Percentiles rank a stretch among this genome's conserved stretches.
These are phyloP conservation scores for Diadema setosum DNA, from an alignment of 35 echinoderm and acorn worm genomes.

Conservation along the genomic window DNA sequence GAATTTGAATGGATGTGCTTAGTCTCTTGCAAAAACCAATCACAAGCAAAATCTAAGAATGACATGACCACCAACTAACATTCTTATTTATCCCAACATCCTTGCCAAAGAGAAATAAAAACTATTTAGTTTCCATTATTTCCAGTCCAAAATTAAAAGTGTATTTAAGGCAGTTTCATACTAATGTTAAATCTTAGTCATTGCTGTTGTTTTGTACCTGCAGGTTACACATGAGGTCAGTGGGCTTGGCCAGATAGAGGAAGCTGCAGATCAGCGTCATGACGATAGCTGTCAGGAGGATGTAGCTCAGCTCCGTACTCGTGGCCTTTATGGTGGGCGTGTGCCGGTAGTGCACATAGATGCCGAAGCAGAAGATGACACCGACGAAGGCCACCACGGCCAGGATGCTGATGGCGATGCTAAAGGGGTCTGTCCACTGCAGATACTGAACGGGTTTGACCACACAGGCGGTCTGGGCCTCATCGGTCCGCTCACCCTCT, in stretches of 20 bases:
- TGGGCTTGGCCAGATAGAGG: constrained; percentile 60
- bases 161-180: too few relatives aligned
- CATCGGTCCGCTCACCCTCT: constrained; percentile 25
- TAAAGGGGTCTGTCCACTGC: constrained; percentile 31
- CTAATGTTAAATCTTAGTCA: too few relatives aligned
- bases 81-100: too few relatives aligned
- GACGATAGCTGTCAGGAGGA: constrained; percentile 53
- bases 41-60: too few relatives aligned
- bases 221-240: constrained; percentile 59
- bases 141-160: too few relatives aligned
- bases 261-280: constrained; percentile 28
- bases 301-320: constrained; percentile 88
- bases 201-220: too few relatives aligned
- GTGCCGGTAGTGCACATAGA: constrained; percentile 56
- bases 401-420: constrained; percentile 19
- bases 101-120: too few relatives aligned
- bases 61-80: too few relatives aligned
- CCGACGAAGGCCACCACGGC: constrained; percentile 33
- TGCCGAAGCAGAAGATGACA: not conserved
- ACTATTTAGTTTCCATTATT: too few relatives aligned
- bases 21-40: too few relatives aligned
- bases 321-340: constrained; percentile 91
- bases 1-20: too few relatives aligned
- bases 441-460: constrained; percentile 40
- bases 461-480: constrained; percentile 39